Conservation (phyloP, 2,888 invertebrate genomes). For the Caenorhabditis sp. region DNA sequence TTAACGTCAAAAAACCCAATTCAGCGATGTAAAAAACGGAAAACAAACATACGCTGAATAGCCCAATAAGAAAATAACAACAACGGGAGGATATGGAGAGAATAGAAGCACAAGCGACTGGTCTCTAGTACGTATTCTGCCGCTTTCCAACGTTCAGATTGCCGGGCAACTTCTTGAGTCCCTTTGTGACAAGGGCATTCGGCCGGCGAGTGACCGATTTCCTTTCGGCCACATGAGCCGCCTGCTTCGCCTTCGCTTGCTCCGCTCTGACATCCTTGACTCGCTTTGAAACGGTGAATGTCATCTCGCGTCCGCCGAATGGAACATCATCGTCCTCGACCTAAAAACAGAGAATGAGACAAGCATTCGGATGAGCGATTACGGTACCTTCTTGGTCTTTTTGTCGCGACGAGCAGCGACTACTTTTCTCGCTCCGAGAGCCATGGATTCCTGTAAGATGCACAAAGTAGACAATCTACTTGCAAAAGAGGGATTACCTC, state of each 20-base stretch:
- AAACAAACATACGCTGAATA: too few relatives aligned
- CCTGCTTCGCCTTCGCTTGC: constrained; percentile 57
- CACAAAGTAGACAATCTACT: too few relatives aligned
- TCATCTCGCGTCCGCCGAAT: constrained; percentile 73
- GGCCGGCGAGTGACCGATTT: constrained; percentile 52
- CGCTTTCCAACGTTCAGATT: constrained; percentile 61
- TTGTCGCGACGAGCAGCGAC: constrained; percentile 7
- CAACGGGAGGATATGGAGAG: neutral
- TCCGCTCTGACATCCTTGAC: constrained; percentile 59
- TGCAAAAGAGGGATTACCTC: neutral
- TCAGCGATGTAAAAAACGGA: too few relatives aligned
- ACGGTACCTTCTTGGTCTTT: constrained; percentile 34
- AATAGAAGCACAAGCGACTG: neutral
- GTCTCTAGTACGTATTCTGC: constrained; percentile 28
- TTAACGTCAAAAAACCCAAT: too few relatives aligned
- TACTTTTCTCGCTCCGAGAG: constrained; percentile 44
- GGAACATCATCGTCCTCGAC: constrained; percentile 55
- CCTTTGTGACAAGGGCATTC: constrained; percentile 58
- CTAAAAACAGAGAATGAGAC: constrained; percentile 3
- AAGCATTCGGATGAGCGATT: neutral
- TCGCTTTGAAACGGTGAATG: constrained; percentile 65
- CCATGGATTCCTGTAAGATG: constrained; percentile 47
- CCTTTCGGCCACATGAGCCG: constrained; percentile 58
- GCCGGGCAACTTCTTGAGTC: constrained; percentile 62
- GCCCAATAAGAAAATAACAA: neutral